These are phyloP conservation scores for Hyperoplus lanceolatus DNA, from an alignment of 2,797 vertebrate species.

Conservation along the genomic window DNA sequence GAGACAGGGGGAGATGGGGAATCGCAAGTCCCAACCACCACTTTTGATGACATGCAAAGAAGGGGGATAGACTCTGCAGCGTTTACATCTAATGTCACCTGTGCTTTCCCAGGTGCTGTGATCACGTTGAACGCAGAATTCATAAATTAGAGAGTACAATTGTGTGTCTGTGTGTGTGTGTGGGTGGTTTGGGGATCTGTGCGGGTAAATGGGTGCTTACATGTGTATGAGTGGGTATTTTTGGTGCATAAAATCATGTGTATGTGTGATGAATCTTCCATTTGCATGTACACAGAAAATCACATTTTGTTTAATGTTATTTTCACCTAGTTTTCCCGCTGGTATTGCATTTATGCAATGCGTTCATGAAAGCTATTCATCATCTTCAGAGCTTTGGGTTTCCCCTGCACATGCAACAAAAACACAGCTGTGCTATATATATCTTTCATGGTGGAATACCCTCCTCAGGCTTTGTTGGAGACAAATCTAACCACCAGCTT, in stretches of 20 bases:
- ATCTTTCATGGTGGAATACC: slow-evolving; percentile 65
- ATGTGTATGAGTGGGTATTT: slow-evolving; percentile 3
- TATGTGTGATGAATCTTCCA: slow-evolving; percentile 16
- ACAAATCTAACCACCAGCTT: slow-evolving; percentile 54
- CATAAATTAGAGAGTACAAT: slow-evolving; percentile 46
- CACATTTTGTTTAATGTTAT: slow-evolving; percentile 60
- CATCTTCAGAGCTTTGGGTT: slow-evolving; percentile 69
- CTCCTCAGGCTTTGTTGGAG: slow-evolving; percentile 56
- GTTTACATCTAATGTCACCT: slow-evolving; percentile 68
- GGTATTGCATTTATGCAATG: slow-evolving; percentile 70
- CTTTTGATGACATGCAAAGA: slow-evolving; percentile 80
- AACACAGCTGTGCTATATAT: slow-evolving; percentile 68
- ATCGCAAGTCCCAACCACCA: slow-evolving; percentile 77
- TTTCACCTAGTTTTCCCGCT: slow-evolving; percentile 46
- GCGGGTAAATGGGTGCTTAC: slow-evolving; percentile 37
- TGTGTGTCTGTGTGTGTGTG: slow-evolving; percentile 12
- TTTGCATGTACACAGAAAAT: slow-evolving; percentile 30
- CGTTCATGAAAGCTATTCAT: slow-evolving; percentile 79
- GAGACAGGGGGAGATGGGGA: slow-evolving; percentile 64
- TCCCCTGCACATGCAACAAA: slow-evolving; percentile 53
- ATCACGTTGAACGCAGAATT: slow-evolving; percentile 56
- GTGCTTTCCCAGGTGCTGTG: slow-evolving; percentile 63
- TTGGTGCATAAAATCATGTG: slow-evolving; percentile 7
- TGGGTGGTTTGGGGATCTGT: slow-evolving; percentile 19
- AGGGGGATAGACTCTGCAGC: slow-evolving; percentile 47